phyloP scores from a whole-genome alignment of 2,113 vertebrate genomes.

The Emydura subglobosa region DNA sequence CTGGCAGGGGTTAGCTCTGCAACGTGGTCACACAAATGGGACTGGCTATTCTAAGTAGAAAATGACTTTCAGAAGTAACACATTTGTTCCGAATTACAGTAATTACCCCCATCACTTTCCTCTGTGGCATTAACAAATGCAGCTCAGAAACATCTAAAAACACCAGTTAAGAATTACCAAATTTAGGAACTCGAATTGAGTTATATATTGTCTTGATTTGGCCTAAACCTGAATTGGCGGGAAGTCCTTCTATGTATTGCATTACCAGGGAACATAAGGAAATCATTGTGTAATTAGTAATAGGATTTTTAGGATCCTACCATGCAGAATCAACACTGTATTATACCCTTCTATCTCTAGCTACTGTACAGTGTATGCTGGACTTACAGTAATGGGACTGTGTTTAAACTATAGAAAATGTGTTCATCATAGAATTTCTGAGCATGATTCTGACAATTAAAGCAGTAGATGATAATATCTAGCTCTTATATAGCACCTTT shows the following conservation, averaged over 20 bases:
- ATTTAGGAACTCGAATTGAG: conserved; percentile 62
- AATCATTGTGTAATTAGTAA: conserved; percentile 68
- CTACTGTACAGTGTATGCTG: conserved; percentile 40
- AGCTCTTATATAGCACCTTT: neutral
- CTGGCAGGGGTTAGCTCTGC: conserved; percentile 46
- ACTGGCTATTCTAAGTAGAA: conserved; percentile 54
- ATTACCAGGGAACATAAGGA: conserved; percentile 71
- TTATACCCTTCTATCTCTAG: conserved; percentile 3
- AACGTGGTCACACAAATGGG: conserved; percentile 47
- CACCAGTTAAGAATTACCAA: conserved; percentile 63
- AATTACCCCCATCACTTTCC: conserved; percentile 73
- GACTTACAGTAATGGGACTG: rapidly evolving
- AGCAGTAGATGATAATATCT: neutral
- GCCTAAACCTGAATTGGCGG: conserved; percentile 59
- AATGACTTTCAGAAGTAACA: conserved; percentile 71
- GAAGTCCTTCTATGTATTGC: conserved; percentile 22
- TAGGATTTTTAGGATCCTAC: conserved; percentile 27
- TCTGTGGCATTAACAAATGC: conserved; percentile 65
- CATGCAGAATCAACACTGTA: neutral
- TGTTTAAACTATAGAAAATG: neutral
- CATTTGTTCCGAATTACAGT: conserved; percentile 76
- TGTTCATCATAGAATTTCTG: neutral
- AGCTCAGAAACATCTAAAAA: conserved; percentile 49
- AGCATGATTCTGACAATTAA: neutral
- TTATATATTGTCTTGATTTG: conserved; percentile 58